Conservation (phyloP, 2,113 vertebrate species). For the Pelodiscus sinensis region DNA sequence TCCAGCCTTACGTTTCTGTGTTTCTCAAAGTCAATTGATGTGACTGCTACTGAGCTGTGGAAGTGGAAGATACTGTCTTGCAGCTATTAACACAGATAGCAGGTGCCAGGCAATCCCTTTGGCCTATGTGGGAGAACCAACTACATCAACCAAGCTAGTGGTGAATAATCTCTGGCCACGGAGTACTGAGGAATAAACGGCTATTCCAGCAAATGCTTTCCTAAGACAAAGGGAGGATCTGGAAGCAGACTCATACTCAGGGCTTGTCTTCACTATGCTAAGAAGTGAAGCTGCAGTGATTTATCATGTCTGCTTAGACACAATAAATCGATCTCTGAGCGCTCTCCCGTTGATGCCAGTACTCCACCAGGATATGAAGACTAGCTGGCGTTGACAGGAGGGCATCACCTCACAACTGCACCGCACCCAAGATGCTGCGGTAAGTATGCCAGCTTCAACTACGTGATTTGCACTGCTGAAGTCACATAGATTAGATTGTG, state of each 20-base stretch:
- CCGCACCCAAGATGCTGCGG: no score
- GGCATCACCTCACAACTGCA: no score
- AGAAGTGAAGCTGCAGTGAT: no score
- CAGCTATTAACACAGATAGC: background rate
- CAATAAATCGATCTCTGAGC: no score
- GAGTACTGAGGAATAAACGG: background rate
- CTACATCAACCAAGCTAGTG: background rate
- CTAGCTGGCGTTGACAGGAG: no score
- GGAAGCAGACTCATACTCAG: background rate
- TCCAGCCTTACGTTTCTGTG: background rate
- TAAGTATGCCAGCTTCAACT: no score
- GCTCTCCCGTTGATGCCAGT: no score
- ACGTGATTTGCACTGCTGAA: no score
- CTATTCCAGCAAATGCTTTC: accelerated
- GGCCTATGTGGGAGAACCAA: background rate
- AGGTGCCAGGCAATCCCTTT: background rate
- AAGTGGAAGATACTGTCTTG: background rate
- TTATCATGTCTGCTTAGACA: no score
- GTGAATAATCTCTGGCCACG: background rate
- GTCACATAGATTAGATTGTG: no score
- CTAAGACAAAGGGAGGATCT: background rate
- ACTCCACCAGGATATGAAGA: no score
- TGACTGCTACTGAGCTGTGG: background rate
- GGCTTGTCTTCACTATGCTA: no score
- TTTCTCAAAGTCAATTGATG: background rate